A percentile compares a stretch with the other conserved stretches of the same genome.
These are phyloP conservation scores for Pithys albifrons DNA, from an alignment of 2,113 vertebrate species.

Conservation along the genomic window DNA sequence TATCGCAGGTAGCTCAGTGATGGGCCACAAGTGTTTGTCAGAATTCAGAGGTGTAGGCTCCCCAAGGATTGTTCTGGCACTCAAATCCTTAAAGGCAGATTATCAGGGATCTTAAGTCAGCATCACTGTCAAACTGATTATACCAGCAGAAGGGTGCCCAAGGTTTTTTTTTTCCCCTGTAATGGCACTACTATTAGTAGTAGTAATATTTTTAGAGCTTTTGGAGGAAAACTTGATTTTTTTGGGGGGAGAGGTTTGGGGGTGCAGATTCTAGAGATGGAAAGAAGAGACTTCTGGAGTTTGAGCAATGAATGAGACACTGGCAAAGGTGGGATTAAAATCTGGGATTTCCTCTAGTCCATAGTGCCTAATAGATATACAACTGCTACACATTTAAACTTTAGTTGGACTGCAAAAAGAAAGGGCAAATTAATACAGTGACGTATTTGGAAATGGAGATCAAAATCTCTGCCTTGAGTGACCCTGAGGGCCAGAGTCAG, in stretches of 20 bases:
- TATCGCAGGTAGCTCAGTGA: background rate
- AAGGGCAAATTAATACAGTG: background rate
- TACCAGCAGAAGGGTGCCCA: background rate
- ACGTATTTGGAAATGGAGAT: background rate
- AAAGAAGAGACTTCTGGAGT: background rate
- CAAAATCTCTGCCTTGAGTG: background rate
- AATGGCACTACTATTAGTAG: background rate
- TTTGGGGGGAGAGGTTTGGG: too few species aligned
- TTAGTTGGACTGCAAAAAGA: background rate
- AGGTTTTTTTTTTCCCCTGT: background rate
- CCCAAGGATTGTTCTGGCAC: background rate
- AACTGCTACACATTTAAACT: background rate
- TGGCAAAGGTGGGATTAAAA: background rate
- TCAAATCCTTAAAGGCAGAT: background rate
- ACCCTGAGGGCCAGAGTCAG: background rate
- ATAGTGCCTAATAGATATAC: background rate
- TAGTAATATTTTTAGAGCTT: background rate
- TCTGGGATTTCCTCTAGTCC: background rate
- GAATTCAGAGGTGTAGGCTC: background rate
- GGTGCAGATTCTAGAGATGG: background rate
- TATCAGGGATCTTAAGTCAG: background rate
- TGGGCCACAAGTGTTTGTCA: rapidly evolving
- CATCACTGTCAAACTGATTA: background rate
- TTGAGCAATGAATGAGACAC: background rate
- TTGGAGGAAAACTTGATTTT: background rate